These are phyloP conservation scores for Bradypodion pumilum DNA, from an alignment of 2,797 vertebrate genomes.

Conservation along the genomic window DNA sequence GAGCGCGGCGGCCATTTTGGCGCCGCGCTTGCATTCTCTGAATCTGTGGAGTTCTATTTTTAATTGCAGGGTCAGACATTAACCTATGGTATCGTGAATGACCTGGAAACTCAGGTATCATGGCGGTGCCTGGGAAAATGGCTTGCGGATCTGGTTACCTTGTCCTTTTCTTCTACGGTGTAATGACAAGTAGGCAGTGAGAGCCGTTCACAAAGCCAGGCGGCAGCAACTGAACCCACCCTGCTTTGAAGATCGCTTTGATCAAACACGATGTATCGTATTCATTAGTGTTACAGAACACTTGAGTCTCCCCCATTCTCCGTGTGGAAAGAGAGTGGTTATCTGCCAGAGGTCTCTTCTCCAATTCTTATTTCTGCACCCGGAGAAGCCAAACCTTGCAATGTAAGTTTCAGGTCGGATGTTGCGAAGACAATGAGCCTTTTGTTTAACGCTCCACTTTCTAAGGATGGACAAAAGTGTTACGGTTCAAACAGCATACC, in stretches of 20 bases:
- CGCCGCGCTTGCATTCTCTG: no score
- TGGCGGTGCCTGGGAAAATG: conserved; percentile 39
- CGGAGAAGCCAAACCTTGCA: conserved; percentile 26
- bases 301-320: conserved; percentile 34
- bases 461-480: conserved; percentile 43
- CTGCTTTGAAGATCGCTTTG: conserved; percentile 57
- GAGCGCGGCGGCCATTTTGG: no score
- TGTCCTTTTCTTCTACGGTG: conserved; percentile 26
- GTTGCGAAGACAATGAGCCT: conserved; percentile 28
- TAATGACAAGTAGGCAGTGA: conserved; percentile 38
- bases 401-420: conserved; percentile 32
- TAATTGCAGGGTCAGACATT: background rate
- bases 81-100: background rate
- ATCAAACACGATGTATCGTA: conserved; percentile 49
- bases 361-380: conserved; percentile 31
- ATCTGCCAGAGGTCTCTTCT: conserved; percentile 40
- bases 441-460: conserved; percentile 48
- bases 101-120: conserved; percentile 34
- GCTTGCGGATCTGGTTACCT: conserved; percentile 11
- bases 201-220: background rate
- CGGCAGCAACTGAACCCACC: conserved; percentile 30
- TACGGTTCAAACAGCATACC: conserved; percentile 52
- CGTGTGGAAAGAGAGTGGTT: background rate
- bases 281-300: conserved; percentile 47
- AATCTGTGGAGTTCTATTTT: no score